These are phyloP conservation scores for Leptinotarsa haldemani DNA, from an alignment of 2,888 invertebrate species.

Conservation along the genomic window DNA sequence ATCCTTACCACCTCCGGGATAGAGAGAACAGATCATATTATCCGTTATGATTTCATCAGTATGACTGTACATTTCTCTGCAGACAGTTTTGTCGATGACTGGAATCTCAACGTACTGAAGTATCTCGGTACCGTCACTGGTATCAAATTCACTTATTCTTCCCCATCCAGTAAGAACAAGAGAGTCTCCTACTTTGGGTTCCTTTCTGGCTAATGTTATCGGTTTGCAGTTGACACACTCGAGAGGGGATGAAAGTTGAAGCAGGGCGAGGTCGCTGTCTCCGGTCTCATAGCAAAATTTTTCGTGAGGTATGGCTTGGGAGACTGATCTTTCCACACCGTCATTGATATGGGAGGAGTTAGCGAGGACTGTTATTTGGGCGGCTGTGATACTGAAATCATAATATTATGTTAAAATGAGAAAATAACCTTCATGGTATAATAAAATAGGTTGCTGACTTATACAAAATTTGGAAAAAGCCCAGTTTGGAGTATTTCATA, in stretches of 20 bases:
- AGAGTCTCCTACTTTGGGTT: slow-evolving; percentile 8
- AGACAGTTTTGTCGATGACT: slow-evolving; percentile 16
- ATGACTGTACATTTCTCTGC: slow-evolving; percentile 9
- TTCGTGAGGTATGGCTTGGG: slow-evolving; percentile 20
- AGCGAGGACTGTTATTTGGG: slow-evolving; percentile 15
- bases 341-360: slow-evolving; percentile 23
- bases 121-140: slow-evolving; percentile 13
- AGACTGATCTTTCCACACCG: slow-evolving; percentile 17
- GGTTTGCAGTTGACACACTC: slow-evolving; percentile 17
- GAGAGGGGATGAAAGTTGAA: slow-evolving; percentile 24
- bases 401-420: background rate
- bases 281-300: slow-evolving; percentile 17
- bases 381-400: slow-evolving; percentile 2
- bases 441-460: too few relatives aligned
- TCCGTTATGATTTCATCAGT: slow-evolving; percentile 13
- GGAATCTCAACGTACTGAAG: slow-evolving; percentile 31
- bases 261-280: slow-evolving; percentile 27
- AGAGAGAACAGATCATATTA: slow-evolving; percentile 27
- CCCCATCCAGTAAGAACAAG: slow-evolving; percentile 31
- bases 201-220: slow-evolving; percentile 14
- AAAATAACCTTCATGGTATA: too few relatives aligned
- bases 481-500: too few relatives aligned
- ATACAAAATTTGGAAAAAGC: too few relatives aligned
- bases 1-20: slow-evolving; percentile 30
- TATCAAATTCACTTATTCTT: slow-evolving; percentile 13